Evolutionary conservation across 2,888 invertebrate genomes (phyloP), one percentile per base, ranked within the genome.

Genomic region (Campaea margaritaria): DNA sequence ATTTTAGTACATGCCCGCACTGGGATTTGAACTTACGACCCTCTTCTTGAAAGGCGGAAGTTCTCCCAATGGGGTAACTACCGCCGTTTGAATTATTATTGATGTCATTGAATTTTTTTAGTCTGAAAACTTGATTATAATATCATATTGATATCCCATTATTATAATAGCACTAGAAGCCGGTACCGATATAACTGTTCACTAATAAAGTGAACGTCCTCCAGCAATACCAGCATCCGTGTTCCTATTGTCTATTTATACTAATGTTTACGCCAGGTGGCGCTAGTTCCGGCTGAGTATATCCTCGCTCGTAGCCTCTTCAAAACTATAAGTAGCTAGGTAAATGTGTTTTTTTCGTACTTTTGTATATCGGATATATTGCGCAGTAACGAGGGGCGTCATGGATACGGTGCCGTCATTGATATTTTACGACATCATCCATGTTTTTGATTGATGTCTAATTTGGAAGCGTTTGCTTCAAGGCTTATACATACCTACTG

Each of bases 281-380:
- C 79, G 66, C 67, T 64, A 74, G 82, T 79, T 82, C 83, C 80
- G 80, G 77, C 69, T 72, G 44, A 69, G 67, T 76, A 72, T 75
- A 60, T 47, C 51, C 42, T 53, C 39, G 49, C 42, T 28, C 48
- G 43, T 50, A 48, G 12, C 51, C 58, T 54, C 52, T 58, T 43
- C 42, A 54, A 38, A 57, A 58, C 36, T n/a, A 31, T 45, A 21
- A 41, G 31, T 52, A n/a, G n/a, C n/a, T n/a, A n/a, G n/a, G n/a
- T n/a, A n/a, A n/a, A n/a, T n/a, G n/a, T n/a, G n/a, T n/a, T n/a
- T n/a, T 53, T 58, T 53, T 39, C 21, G 50, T 58, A 52, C 52
- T 5, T 21, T 5, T 21, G 5, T 21, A 5, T 21, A 21, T 53
- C 50, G 64, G 48, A 53, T 47, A 43, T 46, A 44, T 44, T 46